phyloP scores from a whole-genome alignment of 2,888 invertebrate species.

The Dioctria rufipes region DNA sequence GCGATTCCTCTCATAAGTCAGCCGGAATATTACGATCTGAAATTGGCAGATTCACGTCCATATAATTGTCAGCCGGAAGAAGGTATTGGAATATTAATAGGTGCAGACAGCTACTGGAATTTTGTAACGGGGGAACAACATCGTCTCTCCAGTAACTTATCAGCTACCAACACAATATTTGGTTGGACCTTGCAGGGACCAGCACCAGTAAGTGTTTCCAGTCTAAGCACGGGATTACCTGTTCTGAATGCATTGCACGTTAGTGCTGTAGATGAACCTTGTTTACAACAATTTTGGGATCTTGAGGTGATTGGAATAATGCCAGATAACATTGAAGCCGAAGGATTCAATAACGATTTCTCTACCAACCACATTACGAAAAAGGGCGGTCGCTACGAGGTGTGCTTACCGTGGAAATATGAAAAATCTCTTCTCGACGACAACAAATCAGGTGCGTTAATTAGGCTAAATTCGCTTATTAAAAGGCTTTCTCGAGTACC shows the following conservation, averaged over 20 bases:
- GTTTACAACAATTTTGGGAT: slow-evolving; percentile 48
- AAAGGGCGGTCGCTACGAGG: slow-evolving; percentile 51
- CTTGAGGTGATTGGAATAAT: slow-evolving; percentile 51
- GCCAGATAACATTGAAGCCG: neutral
- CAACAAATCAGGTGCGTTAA: slow-evolving; percentile 48
- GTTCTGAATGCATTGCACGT: neutral
- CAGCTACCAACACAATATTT: slow-evolving; percentile 49
- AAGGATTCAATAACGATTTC: neutral
- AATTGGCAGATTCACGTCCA: slow-evolving; percentile 49
- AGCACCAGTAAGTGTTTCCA: neutral
- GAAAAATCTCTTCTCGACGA: slow-evolving; percentile 32
- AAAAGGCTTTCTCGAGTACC: slow-evolving; percentile 31
- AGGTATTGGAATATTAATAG: too few relatives aligned
- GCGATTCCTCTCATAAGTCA: slow-evolving; percentile 7
- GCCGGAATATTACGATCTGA: slow-evolving; percentile 13
- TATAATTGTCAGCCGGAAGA: too few relatives aligned
- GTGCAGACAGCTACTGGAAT: too few relatives aligned
- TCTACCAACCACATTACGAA: neutral
- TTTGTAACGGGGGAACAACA: slow-evolving; percentile 47
- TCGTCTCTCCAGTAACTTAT: slow-evolving; percentile 46
- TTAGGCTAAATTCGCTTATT: slow-evolving; percentile 50
- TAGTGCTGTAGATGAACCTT: slow-evolving; percentile 42
- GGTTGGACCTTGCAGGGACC: slow-evolving; percentile 56
- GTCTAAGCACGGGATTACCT: neutral
- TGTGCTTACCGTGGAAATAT: slow-evolving; percentile 50